Base-by-base conservation (phyloP, 1,140 invertebrate species). In the Cherax destructor region DNA sequence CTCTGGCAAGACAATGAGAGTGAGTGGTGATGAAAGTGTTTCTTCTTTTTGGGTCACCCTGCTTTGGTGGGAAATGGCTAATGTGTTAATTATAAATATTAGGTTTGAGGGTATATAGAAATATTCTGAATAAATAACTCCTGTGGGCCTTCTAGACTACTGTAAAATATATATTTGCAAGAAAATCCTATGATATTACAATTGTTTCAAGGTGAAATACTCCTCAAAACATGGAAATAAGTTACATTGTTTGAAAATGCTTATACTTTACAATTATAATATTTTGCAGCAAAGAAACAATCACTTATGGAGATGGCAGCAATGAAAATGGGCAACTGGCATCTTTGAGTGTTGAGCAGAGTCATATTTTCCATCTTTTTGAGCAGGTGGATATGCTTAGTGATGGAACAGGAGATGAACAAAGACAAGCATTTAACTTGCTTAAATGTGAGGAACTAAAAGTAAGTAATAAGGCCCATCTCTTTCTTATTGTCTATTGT, bases 321-420 rank as follows among this genome's bases (percentile, higher is more conserved):
- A 74, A 1, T 30, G n/a, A 74, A 74, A 30, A 6, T 5, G 69
- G 11, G 11, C 69, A 30, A 10, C 69, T 74, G 4, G 16, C n/a
- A 74, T 24, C n/a, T 74, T 74, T 74, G 24, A 30, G 6, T 10
- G 24, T 7, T 5, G 74, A 81, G 13, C 69, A 86, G n/a, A 83
- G 79, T 47, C 65, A 52, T 30, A 47, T 91, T 6, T n/a, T 7
- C 47, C 83, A 52, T 24, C 41, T 85, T 41, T 56, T 91, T 56
- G 41, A 91, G 21, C 83, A 91, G 41, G 72, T 86, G 16, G 89
- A 91, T 52, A n/a, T n/a, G 3, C 76, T 91, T 49, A 65, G 16
- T 78, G 89, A 91, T 11, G 89, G 89, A 0, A 30, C 72, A n/a
- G 56, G 16, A 47, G 81, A 91, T 47, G 89, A 91, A 13, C 89